Evolutionary conservation across 2,888 invertebrate genomes (phyloP).

Genomic region (Quadriops clusia): DNA sequence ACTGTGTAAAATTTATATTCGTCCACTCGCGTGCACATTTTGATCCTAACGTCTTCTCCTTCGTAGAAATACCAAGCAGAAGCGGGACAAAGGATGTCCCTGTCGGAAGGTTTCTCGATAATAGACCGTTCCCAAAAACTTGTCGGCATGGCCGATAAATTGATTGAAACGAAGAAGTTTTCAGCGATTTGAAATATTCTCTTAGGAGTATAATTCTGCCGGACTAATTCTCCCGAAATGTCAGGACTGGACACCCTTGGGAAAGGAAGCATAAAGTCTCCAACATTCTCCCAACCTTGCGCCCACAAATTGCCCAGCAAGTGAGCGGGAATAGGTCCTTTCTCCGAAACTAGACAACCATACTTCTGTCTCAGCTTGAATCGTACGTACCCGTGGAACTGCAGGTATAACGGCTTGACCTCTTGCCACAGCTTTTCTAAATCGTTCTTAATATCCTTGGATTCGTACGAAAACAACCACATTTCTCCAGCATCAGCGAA

Average conservation of each 20-base stretch:
- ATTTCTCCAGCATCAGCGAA: conserved; percentile 56
- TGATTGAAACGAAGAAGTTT: conserved; percentile 74
- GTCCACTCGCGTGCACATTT: conserved; percentile 58
- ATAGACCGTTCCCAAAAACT: conserved; percentile 79
- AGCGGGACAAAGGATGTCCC: conserved; percentile 72
- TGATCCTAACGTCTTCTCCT: conserved; percentile 70
- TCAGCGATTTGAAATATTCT: conserved; percentile 79
- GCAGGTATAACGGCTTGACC: conserved; percentile 67
- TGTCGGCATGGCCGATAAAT: conserved; percentile 68
- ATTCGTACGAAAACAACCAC: conserved; percentile 64
- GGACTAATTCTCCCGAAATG: too few species aligned
- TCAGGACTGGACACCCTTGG: conserved; percentile 47
- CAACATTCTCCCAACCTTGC: conserved; percentile 62
- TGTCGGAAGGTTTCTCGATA: conserved; percentile 62
- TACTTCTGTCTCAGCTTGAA: conserved; percentile 58
- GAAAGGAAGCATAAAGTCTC: conserved; percentile 58
- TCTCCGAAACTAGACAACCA: conserved; percentile 53
- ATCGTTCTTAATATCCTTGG: conserved; percentile 54
- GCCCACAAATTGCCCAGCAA: conserved; percentile 77
- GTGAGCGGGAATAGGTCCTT: conserved; percentile 68
- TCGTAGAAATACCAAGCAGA: conserved; percentile 84
- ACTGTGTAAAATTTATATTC: conserved; percentile 53
- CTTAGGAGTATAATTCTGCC: conserved; percentile 56
- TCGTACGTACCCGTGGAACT: conserved; percentile 74
- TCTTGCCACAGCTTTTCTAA: conserved; percentile 59